Conservation (phyloP, 2,888 invertebrate species). For the Craniophora ligustri region DNA sequence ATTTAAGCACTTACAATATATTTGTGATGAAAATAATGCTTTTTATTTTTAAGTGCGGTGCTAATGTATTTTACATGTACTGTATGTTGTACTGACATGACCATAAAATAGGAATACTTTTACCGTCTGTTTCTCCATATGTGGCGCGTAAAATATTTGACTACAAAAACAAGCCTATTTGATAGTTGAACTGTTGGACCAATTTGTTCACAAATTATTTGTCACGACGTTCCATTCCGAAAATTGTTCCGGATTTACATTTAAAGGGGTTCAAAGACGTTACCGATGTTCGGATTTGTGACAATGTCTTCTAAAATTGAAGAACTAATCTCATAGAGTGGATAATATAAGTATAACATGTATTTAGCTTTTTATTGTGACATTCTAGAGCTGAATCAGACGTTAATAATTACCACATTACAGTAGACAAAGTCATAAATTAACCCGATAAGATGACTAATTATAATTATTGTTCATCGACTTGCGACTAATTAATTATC, state of each 20-base stretch:
- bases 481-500: conserved; percentile 25
- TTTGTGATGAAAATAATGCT: not conserved
- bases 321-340: conserved; percentile 65
- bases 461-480: conserved; percentile 20
- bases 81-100: conserved; percentile 41
- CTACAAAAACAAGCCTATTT: conserved; percentile 71
- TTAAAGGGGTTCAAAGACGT: conserved; percentile 74
- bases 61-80: conserved; percentile 38
- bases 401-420: not conserved
- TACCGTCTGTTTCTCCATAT: conserved; percentile 35
- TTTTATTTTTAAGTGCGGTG: not conserved
- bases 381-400: not conserved
- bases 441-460: conserved; percentile 24
- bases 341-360: not conserved
- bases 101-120: conserved; percentile 33
- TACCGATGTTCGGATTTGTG: conserved; percentile 68
- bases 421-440: conserved; percentile 15
- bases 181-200: conserved; percentile 75
- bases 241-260: conserved; percentile 85
- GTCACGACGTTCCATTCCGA: conserved; percentile 81
- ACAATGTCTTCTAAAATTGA: conserved; percentile 64
- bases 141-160: conserved; percentile 50
- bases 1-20: not conserved
- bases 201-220: conserved; percentile 84
- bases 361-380: not conserved